Base-by-base conservation (phyloP, 2,888 invertebrate species). In the Pantelozetes paolii region DNA sequence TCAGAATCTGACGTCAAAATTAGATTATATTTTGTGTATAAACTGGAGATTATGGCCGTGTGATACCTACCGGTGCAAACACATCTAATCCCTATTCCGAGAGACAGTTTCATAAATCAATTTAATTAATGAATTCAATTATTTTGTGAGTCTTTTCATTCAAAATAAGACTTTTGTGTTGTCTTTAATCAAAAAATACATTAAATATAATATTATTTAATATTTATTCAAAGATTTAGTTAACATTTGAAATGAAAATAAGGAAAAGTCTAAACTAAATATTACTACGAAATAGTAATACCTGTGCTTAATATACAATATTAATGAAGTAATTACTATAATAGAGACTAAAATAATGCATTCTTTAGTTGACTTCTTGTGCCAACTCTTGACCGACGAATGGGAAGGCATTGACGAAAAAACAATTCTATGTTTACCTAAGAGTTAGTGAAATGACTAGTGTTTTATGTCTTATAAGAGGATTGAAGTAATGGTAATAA, bases 1-100 rank as follows among this genome's bases (percentile, higher is more conserved):
- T 62, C 59, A 50, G 45, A 50, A 20, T 50, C n/a, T 54, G 11
- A 26, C 59, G 59, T 62, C 59, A 62, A 30, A 62, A 62, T 62
- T 62, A 32, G 32, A 62, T 62, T 62, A 62, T 15, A 32, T 26
- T n/a, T 13, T n/a, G 23, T 54, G 20, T 54, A 23, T n/a, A 3
- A 32, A 15, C 32, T 9, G 2, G 6, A n/a, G 32, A 62, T 32
- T 30, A 30, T 2, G 18, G n/a, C 32, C 26, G 26, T 54, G 54
- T 26, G 6, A 54, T 26, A 54, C 54, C 54, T 54, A 54, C 54
- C 54, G 54, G 26, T 11, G 54, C 54, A 23, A 8, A 54, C 23
- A 54, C 26, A 9, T 36, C 9, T 15, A 45, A 45, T 45, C 45
- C 2, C 15, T 6, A 45, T 9, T 54, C 36, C 9, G 36, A 36